Evolutionary conservation across 2,797 vertebrate genomes (phyloP).

Genomic region (Denticeps clupeoides): DNA sequence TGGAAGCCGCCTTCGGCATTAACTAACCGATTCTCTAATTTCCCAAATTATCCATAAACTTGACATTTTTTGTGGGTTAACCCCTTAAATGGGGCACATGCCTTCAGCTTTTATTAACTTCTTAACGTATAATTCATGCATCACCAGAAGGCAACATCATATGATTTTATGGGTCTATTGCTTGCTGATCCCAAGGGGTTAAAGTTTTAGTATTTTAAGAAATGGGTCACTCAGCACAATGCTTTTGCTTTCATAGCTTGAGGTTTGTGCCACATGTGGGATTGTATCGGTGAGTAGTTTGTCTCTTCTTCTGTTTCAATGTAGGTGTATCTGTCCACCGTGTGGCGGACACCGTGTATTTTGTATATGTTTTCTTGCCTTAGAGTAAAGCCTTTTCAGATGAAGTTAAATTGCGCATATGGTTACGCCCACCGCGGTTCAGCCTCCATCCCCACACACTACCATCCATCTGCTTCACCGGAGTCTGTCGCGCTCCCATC

Average conservation of each 20-base stretch:
- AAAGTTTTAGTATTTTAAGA: neutral
- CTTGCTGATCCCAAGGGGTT: neutral
- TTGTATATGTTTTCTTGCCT: no score
- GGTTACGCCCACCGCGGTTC: conserved; percentile 26
- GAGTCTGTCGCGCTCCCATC: conserved; percentile 25
- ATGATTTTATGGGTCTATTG: neutral
- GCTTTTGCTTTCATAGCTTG: neutral
- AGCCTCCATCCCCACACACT: conserved; percentile 19
- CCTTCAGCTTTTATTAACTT: neutral
- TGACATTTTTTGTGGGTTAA: neutral
- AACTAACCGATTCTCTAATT: neutral
- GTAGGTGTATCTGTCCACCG: no score
- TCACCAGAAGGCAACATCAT: neutral
- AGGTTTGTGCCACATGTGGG: neutral
- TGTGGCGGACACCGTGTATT: no score
- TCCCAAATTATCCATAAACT: neutral
- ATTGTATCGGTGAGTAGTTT: neutral
- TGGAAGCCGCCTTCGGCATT: neutral
- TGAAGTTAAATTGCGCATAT: conserved; percentile 28
- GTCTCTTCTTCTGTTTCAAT: neutral
- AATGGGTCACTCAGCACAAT: neutral
- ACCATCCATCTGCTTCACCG: conserved; percentile 43
- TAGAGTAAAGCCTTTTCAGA: conserved; percentile 16
- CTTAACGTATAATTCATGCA: neutral
- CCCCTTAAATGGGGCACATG: neutral